Base-by-base conservation (phyloP, 2,888 invertebrate genomes). In the Bursaphelenchus okinawaensis region DNA sequence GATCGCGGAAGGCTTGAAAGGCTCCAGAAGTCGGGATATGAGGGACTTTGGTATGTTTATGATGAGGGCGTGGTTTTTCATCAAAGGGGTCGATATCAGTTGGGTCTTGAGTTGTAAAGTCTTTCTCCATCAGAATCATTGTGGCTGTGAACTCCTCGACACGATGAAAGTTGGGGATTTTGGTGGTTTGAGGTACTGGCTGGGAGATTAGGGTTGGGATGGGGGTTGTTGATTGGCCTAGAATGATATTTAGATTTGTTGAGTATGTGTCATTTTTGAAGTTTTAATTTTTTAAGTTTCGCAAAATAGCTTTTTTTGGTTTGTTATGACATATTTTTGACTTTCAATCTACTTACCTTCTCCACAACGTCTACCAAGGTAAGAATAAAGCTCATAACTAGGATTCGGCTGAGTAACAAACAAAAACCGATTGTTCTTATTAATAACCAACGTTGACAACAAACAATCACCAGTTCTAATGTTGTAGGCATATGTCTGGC, bases 401-500 rank as follows among this genome's bases (percentile, higher is more conserved):
- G 52, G 50, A 52, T 73, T 73, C 16, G 63, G 57, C 54, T 71
- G 71, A 12, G 69, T 71, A 8, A 68, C 27, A 16, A 29, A 7
- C 7, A 62, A 62, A 27, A 65, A 55, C 20, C 55, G 51, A 22
- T 29, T 54, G 19, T 61, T 55, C 22, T 40, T 69, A 8, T 66
- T 56, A 7, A 71, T 61, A 3, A 54, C 27, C 3, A 55, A 54
- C 24, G 63, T 62, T 7, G 74, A 72, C 12, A 74, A 62, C 12
- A 63, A 52, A 56, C 74, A 74, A 40, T 73, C 68, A 22, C 50
- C 40, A 16, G 55, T 65, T 9, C 52, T 24, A 6, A 24, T 7
- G 22, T 55, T 67, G 50, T 67, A 75, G 8, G 72, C 70, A 50
- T 70, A 73, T 4, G 68, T 68, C 7, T 50, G 56, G 52, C 74